Evolutionary conservation across 2,888 invertebrate species (phyloP).

Genomic region (Petrolisthes manimaculis): DNA sequence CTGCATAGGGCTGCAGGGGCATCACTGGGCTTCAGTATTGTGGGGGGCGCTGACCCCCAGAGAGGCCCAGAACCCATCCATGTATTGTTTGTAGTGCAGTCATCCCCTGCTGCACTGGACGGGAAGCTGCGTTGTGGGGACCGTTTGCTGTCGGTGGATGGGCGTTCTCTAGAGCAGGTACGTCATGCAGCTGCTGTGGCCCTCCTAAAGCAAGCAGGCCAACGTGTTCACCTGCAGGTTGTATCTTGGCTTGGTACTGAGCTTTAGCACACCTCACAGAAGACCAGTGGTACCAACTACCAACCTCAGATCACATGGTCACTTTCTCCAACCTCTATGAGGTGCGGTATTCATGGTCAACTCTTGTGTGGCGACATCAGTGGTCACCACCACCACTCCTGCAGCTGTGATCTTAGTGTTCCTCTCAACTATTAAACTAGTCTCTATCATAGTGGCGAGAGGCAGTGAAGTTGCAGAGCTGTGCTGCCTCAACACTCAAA

Average conservation of each 20-base stretch:
- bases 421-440: not conserved
- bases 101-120: conserved; percentile 70
- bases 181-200: conserved; percentile 71
- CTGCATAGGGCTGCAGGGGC: conserved; percentile 69
- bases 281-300: not conserved
- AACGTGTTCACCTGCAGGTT: conserved; percentile 70
- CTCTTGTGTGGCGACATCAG: not conserved
- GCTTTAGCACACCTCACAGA: conserved; percentile 57
- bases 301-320: not conserved
- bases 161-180: conserved; percentile 70
- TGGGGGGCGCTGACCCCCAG: conserved; percentile 71
- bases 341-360: not conserved
- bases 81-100: conserved; percentile 72
- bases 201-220: conserved; percentile 71
- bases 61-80: conserved; percentile 71
- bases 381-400: not conserved
- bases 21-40: conserved; percentile 71
- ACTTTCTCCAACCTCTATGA: not conserved
- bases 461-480: not conserved
- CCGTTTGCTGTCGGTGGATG: conserved; percentile 71
- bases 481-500: not conserved
- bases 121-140: conserved; percentile 72
- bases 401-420: conserved; percentile 10
- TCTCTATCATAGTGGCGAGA: conserved; percentile 14
- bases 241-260: conserved; percentile 72